phyloP scores from a whole-genome alignment of 2,113 vertebrate genomes.

The Caretta caretta region DNA sequence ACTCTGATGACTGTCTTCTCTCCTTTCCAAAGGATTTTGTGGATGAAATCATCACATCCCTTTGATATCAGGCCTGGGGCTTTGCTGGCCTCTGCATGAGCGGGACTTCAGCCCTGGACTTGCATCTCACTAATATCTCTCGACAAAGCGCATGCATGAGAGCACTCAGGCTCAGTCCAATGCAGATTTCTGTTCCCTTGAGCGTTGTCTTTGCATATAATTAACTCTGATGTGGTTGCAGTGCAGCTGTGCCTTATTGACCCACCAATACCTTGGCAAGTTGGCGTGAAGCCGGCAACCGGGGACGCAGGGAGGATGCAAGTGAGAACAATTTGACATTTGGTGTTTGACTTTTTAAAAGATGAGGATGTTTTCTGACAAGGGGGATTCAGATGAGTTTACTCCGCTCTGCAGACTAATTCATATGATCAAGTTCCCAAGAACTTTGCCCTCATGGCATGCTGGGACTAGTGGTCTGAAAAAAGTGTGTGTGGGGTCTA shows the following conservation, averaged over 20 bases:
- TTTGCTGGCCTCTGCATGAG: neutral
- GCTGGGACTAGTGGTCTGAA: neutral
- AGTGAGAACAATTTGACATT: neutral
- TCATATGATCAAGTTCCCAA: too few species aligned
- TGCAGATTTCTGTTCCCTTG: neutral
- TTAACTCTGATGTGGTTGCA: neutral
- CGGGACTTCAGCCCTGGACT: neutral
- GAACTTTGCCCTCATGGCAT: neutral
- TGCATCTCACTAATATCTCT: neutral
- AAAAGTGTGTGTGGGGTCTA: too few species aligned
- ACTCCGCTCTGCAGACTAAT: neutral
- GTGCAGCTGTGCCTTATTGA: neutral
- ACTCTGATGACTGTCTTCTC: neutral
- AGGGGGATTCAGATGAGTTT: neutral
- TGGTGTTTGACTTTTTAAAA: neutral
- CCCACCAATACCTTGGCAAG: neutral
- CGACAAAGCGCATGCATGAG: neutral
- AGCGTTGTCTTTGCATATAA: neutral
- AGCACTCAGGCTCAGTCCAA: neutral
- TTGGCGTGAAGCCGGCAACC: neutral
- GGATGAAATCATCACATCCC: neutral
- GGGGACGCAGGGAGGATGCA: neutral
- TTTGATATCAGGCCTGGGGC: neutral
- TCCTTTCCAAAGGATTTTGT: neutral
- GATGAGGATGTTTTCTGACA: neutral